Evolutionary conservation across 2,888 invertebrate species (phyloP).

Genomic region (Eremobia ochroleuca): DNA sequence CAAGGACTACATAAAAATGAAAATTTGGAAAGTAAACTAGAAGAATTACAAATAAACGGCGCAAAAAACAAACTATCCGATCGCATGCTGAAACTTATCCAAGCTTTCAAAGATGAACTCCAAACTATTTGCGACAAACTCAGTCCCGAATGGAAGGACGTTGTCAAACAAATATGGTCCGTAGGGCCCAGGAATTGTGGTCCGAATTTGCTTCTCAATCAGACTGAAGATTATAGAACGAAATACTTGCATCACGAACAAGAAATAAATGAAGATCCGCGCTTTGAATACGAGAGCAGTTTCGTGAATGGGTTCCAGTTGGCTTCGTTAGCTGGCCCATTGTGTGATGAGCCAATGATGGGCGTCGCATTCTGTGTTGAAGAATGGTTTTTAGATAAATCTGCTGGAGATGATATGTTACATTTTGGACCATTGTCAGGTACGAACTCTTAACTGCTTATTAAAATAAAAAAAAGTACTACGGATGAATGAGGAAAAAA

Average conservation of each 20-base stretch:
- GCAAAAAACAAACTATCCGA: conserved; percentile 81
- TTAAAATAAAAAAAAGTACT: not conserved
- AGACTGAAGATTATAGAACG: conserved; percentile 92
- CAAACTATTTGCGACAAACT: conserved; percentile 91
- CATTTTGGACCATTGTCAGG: conserved; percentile 91
- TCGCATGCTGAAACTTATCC: conserved; percentile 86
- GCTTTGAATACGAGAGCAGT: conserved; percentile 93
- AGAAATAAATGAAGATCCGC: conserved; percentile 87
- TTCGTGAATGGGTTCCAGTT: conserved; percentile 97
- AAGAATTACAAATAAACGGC: conserved; percentile 77
- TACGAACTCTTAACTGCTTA: conserved; percentile 66
- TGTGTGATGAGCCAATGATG: conserved; percentile 99
- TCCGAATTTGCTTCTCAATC: conserved; percentile 97
- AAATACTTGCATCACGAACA: conserved; percentile 84
- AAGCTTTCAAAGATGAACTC: conserved; percentile 91
- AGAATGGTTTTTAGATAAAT: conserved; percentile 93
- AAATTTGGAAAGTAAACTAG: conserved; percentile 80
- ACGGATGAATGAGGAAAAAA: not conserved
- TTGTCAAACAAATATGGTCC: conserved; percentile 95
- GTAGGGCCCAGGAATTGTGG: conserved; percentile 97
- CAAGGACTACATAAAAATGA: conserved; percentile 84
- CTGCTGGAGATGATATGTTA: conserved; percentile 81
- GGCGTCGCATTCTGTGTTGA: conserved; percentile 98
- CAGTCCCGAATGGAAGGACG: conserved; percentile 88
- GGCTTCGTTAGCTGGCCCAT: conserved; percentile 96